Percentiles rank a stretch among this genome's conserved stretches.
These are phyloP conservation scores for Drosophila neonasuta DNA, from an alignment of 2,888 invertebrate genomes.

Conservation along the genomic window DNA sequence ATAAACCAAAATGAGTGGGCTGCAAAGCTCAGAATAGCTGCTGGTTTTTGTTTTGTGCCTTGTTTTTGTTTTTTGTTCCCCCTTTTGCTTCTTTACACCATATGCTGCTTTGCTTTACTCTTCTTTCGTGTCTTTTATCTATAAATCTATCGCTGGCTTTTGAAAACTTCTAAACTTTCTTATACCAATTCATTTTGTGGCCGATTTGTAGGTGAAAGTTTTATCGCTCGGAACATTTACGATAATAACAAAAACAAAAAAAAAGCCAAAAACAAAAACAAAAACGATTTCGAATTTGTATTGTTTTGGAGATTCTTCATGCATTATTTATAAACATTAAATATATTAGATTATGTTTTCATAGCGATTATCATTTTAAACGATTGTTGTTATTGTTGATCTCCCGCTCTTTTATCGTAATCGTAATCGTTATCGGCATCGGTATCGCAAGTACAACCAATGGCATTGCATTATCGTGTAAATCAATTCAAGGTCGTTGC, in stretches of 20 bases:
- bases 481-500: constrained; percentile 57
- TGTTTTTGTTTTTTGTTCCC: not conserved
- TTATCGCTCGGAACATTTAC: constrained; percentile 50
- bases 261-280: constrained; percentile 7
- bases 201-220: constrained; percentile 65
- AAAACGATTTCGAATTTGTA: constrained; percentile 22
- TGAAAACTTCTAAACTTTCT: constrained; percentile 61
- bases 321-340: constrained; percentile 47
- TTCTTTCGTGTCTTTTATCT: constrained; percentile 1
- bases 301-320: constrained; percentile 32
- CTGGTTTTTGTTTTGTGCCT: not conserved
- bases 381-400: constrained; percentile 5
- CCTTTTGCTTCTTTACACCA: not conserved
- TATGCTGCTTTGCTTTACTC: not conserved
- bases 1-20: constrained; percentile 52
- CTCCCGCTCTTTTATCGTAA: constrained; percentile 19
- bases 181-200: constrained; percentile 47
- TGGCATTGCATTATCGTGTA: constrained; percentile 38
- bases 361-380: constrained; percentile 19
- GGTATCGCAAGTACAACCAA: not conserved
- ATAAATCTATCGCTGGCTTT: constrained; percentile 12
- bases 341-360: constrained; percentile 28
- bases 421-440: not conserved
- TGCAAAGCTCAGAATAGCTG: constrained; percentile 33
- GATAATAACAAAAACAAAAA: constrained; percentile 13